A percentile compares a stretch with the other conserved stretches of the same genome.
phyloP scores from a whole-genome alignment of 2,113 vertebrate species.

The Caranx melampygus region DNA sequence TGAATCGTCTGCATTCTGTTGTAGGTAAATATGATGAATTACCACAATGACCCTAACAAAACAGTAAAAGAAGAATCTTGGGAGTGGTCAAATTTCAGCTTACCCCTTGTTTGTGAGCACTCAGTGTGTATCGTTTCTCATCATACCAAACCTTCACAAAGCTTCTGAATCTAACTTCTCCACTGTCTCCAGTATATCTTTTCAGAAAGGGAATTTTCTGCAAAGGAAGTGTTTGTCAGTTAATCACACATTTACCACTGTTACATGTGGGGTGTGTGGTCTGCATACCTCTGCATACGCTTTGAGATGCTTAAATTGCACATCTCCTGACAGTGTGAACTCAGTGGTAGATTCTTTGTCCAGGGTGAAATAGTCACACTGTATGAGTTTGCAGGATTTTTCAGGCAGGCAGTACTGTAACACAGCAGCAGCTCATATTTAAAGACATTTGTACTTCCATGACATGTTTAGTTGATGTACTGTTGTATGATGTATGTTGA shows the following conservation, averaged over 20 bases:
- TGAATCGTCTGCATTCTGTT: background rate
- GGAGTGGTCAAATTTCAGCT: background rate
- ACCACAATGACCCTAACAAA: background rate
- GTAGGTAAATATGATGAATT: slow-evolving; percentile 5
- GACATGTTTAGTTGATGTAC: background rate
- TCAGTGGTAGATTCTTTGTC: slow-evolving; percentile 29
- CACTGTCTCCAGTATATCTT: slow-evolving; percentile 42
- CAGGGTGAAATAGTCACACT: slow-evolving; percentile 62
- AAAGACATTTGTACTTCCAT: background rate
- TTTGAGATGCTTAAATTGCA: slow-evolving; percentile 55
- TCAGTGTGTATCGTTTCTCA: slow-evolving; percentile 48
- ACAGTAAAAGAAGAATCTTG: background rate
- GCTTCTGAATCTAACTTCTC: slow-evolving; percentile 55
- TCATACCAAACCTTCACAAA: slow-evolving; percentile 53
- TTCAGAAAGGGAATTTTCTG: slow-evolving; percentile 64
- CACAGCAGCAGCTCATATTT: background rate
- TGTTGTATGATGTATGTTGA: background rate
- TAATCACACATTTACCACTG: background rate
- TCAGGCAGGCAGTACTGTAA: slow-evolving; percentile 60
- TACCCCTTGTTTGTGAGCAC: slow-evolving; percentile 51
- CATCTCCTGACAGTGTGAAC: slow-evolving; percentile 52
- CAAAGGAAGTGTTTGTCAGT: slow-evolving; percentile 7
- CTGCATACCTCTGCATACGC: slow-evolving; percentile 38
- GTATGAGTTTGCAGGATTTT: slow-evolving; percentile 12
- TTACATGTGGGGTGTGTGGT: background rate